These are phyloP conservation scores for Podargus strigoides DNA, from an alignment of 2,797 vertebrate species.

Conservation along the genomic window DNA sequence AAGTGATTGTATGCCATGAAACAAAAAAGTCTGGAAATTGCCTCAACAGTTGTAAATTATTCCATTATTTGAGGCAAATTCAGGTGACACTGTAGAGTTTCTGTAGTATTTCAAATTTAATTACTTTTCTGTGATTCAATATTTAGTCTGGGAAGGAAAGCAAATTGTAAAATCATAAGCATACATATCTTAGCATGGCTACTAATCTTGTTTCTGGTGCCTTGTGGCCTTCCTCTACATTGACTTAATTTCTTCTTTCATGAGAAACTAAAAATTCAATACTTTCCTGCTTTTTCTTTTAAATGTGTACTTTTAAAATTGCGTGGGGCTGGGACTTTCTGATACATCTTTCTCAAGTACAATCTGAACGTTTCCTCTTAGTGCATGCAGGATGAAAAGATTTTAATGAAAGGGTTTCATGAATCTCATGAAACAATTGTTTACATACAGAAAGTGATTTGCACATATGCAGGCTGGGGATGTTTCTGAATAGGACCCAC, in stretches of 20 bases:
- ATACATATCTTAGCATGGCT: neutral
- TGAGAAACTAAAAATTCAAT: neutral
- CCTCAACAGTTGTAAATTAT: neutral
- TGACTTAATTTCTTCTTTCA: neutral
- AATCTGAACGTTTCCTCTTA: neutral
- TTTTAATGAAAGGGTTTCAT: neutral
- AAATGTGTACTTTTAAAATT: neutral
- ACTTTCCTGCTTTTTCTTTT: neutral
- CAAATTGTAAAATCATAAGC: neutral
- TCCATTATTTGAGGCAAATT: neutral
- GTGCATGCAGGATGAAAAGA: neutral
- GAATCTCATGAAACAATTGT: neutral
- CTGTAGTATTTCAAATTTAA: neutral
- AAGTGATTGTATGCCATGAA: neutral
- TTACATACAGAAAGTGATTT: slow-evolving; percentile 13
- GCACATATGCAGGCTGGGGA: neutral
- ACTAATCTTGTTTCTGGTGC: neutral
- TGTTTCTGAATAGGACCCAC: slow-evolving; percentile 11
- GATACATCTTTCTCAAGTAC: neutral
- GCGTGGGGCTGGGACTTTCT: neutral
- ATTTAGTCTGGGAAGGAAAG: neutral
- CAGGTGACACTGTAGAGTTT: neutral
- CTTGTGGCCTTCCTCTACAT: neutral
- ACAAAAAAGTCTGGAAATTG: neutral
- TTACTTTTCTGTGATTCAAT: neutral